phyloP scores from a whole-genome alignment of 35 echinoderm and acorn worm species.

The Eucidaris tribuloides region DNA sequence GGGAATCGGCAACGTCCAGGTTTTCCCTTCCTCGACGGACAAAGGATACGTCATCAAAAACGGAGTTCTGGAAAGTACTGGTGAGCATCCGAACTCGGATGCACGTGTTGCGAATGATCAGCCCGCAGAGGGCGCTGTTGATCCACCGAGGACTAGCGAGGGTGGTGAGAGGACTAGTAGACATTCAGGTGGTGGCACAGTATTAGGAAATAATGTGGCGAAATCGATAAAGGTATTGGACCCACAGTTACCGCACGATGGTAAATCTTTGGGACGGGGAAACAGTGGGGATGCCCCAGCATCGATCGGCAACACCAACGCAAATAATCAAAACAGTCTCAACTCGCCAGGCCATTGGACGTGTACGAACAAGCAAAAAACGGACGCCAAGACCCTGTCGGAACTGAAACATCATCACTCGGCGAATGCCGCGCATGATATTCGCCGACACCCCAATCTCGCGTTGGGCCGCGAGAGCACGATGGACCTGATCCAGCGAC shows the following conservation, averaged over 20 bases:
- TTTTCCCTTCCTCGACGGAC: neutral
- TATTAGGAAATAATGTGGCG: too few species aligned
- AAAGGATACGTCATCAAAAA: neutral
- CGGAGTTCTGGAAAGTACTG: neutral
- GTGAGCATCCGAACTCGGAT: neutral
- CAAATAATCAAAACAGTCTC: too few species aligned
- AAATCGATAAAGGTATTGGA: too few species aligned
- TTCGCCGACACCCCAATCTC: neutral
- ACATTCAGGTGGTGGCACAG: too few species aligned
- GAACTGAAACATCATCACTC: neutral
- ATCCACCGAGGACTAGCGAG: too few species aligned
- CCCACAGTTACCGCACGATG: too few species aligned
- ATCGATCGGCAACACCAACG: too few species aligned
- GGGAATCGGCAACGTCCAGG: neutral
- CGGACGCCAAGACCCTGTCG: neutral
- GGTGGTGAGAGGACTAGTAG: too few species aligned
- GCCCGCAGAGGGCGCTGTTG: neutral
- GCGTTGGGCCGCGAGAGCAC: neutral
- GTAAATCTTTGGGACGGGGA: too few species aligned
- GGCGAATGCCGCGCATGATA: neutral
- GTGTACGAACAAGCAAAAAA: neutral
- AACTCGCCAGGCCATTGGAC: too few species aligned
- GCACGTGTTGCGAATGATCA: neutral
- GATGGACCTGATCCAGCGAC: slow-evolving; percentile 40
- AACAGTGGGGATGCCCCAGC: too few species aligned